phyloP scores from a whole-genome alignment of 2,797 vertebrate species.

The Heterohyrax brucei region DNA sequence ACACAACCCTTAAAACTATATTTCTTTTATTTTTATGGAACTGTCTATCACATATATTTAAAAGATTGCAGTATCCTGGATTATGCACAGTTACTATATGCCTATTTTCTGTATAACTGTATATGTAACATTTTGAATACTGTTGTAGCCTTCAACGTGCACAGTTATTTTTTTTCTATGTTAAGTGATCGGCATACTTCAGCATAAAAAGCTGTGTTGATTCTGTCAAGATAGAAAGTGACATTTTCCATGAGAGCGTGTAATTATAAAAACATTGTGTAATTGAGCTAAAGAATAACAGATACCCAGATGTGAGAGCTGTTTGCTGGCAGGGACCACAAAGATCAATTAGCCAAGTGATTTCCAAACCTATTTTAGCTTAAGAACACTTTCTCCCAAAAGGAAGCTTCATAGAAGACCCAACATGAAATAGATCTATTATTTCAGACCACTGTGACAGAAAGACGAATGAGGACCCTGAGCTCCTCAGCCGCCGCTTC shows the following conservation, averaged over 20 bases:
- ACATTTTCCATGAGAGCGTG: neutral
- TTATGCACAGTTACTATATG: neutral
- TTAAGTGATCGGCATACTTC: neutral
- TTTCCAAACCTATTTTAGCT: slow-evolving; percentile 1
- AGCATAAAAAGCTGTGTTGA: neutral
- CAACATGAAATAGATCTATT: neutral
- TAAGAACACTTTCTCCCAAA: neutral
- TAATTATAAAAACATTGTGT: neutral
- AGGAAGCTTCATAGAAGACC: neutral
- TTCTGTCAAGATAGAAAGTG: neutral
- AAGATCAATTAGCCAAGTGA: neutral
- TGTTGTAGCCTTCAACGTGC: neutral
- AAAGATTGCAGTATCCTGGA: slow-evolving; percentile 10
- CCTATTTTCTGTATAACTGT: slow-evolving; percentile 26
- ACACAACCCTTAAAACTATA: neutral
- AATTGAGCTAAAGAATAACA: neutral
- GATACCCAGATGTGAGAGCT: neutral
- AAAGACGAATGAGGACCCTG: neutral
- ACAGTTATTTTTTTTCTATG: slow-evolving; percentile 12
- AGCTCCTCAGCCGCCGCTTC: neutral
- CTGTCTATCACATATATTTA: neutral
- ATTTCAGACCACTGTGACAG: neutral
- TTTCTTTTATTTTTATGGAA: slow-evolving; percentile 47
- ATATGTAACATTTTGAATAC: neutral
- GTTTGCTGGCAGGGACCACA: neutral